Conservation (phyloP, 2,888 invertebrate species). For the Nephrotoma guestfalica region DNA sequence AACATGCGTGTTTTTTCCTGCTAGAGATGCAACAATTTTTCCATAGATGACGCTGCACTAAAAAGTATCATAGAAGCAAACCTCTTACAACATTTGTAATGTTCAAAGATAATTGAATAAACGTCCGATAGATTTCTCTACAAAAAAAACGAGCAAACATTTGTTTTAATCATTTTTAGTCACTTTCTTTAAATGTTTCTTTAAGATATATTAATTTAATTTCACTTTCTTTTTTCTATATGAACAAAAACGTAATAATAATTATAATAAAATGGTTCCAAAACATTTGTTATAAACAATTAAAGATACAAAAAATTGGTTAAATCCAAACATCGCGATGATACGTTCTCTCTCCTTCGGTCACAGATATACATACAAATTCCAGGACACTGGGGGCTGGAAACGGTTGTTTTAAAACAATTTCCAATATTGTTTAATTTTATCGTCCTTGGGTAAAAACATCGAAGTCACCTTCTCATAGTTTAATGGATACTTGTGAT, state of each 20-base stretch:
- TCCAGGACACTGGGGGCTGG: neutral
- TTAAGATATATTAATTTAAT: neutral
- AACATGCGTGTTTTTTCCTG: too few species aligned
- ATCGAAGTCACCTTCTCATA: constrained; percentile 56
- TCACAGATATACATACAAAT: neutral
- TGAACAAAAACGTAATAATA: neutral
- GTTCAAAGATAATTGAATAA: too few species aligned
- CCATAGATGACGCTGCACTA: too few species aligned
- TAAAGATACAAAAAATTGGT: neutral
- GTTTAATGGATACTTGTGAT: constrained; percentile 48
- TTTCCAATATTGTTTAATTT: constrained; percentile 54
- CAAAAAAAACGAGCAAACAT: neutral
- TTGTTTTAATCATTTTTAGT: neutral
- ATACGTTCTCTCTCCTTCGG: neutral
- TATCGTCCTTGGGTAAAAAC: constrained; percentile 44
- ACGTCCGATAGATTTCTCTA: neutral
- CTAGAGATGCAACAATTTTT: too few species aligned
- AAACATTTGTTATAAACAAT: neutral
- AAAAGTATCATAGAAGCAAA: too few species aligned
- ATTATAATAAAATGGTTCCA: neutral
- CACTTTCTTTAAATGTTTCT: neutral
- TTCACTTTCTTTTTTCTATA: neutral
- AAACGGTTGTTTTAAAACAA: constrained; percentile 18
- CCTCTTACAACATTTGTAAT: too few species aligned
- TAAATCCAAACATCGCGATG: neutral